Evolutionary conservation across 2,113 vertebrate species (phyloP), one percentile per base, ranked within the genome.

Genomic region (Notechis scutatus): DNA sequence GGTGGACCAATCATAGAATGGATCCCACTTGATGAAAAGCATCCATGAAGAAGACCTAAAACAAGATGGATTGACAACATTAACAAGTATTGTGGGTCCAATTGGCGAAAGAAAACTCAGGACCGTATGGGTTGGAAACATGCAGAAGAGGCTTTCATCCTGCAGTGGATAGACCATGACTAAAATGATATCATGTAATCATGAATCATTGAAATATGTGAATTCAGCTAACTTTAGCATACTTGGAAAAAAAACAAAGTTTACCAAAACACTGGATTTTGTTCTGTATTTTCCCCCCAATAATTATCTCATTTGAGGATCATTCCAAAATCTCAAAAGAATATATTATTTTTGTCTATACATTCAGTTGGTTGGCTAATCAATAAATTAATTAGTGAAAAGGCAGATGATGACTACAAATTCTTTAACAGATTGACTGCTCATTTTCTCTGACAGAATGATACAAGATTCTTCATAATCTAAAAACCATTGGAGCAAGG

Each of bases 391-490:
- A 50, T 45, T 29, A 39, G 12, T 47, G 69, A 42, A 45, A 29
- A 89, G 61, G 50, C 23, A 81, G 39, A 52, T 54, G 23, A 52
- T 47, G 34, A 34, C 20, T 42, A 21, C 34, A 89, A 15, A 47
- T 85, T 45, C 20, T 54, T 24, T 42, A 47, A 81, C 18, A 45
- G 61, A 20, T 34, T 57, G 50, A 89, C 26, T 85, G 64, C 26
- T 34, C 34, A n/a, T 23, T 56, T 89, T 23, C 34, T 45, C 89
- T 85, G 15, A 54, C 52, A 14, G 93, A 85, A 85, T 42, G 89
- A 91, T 91, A 90, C 95, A 87, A 93, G 57, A 26, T 93, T 14
- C 0, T 34, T 86, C 8, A 57, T 91, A 90, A 92, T 86, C 91
- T 88, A 59, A 92, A 95, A 92, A 93, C n/a, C 69, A 11, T 20